Base-by-base conservation (phyloP, 2,888 invertebrate species). In the Sesamia inferens region DNA sequence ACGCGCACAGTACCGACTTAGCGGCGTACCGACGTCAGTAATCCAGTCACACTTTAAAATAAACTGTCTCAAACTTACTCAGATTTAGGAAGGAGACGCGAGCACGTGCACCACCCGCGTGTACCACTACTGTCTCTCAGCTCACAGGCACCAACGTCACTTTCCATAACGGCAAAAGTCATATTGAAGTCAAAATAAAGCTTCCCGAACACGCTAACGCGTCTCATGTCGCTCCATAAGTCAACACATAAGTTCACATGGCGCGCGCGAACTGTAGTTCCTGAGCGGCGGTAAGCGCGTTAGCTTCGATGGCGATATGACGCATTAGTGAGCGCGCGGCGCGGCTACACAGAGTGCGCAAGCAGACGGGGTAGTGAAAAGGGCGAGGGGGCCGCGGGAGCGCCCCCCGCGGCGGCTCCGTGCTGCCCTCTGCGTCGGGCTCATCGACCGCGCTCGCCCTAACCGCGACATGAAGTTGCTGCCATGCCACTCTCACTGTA, bases 291-390 rank as follows among this genome's bases (percentile, higher is more conserved):
- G 86, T 84, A 89, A 85, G 90, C 92, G 90, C 95, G 96, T 95
- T 93, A 90, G 88, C 89, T 92, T 89, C 87, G 90, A 86, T 90
- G 91, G 94, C 95, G 92, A 89, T 92, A 93, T 95, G 96, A 95
- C 96, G 96, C 96, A 95, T 95, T 95, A 95, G 95, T 96, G 96
- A 96, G 92, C 95, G 96, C 95, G 95, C 95, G 94, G 93, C 94
- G 92, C 94, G 94, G 92, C 89, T 88, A 89, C 89, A 91, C 92
- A 85, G 90, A 91, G 92, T 94, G 94, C 94, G 95, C 94, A 92
- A 90, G 93, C 93, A 92, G 89, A 85, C 92, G 93, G 92, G 91
- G 92, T 86, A 90, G 88, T 79, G 90, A 87, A 86, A 89, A 88
- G 89, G 88, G 89, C 85, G 92, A 86, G 91, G 91, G 91, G 91